Evolutionary conservation across 2,113 vertebrate genomes (phyloP).

Genomic region (Etheostoma cragini): DNA sequence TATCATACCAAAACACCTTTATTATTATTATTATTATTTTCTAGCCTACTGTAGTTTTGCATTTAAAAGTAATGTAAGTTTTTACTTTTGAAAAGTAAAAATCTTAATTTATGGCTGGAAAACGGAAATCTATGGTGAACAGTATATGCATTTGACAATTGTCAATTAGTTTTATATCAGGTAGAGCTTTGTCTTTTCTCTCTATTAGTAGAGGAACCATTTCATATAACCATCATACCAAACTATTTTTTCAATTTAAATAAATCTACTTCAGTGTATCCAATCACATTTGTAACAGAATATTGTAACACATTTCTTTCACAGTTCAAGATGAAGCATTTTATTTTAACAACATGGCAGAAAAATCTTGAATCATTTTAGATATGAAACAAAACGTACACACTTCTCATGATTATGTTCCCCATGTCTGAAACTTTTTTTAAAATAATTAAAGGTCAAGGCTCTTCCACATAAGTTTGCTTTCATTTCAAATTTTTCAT

Average conservation of each 20-base stretch:
- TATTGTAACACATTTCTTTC: conserved; percentile 31
- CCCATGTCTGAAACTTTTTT: conserved; percentile 43
- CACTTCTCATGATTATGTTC: conserved; percentile 30
- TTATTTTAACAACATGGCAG: conserved; percentile 72
- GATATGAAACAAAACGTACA: conserved; percentile 73
- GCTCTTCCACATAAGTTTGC: conserved; percentile 29
- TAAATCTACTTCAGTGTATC: not conserved
- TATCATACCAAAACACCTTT: not conserved
- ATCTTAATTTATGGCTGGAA: not conserved
- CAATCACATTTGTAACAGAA: not conserved
- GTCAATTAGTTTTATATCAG: not conserved
- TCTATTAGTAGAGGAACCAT: not conserved
- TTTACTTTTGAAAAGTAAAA: not conserved
- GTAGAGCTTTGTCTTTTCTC: no score
- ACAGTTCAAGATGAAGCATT: conserved; percentile 64
- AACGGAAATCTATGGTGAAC: not conserved
- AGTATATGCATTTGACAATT: not conserved
- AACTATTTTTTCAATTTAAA: not conserved
- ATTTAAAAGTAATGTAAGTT: not conserved
- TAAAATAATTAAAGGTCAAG: conserved; percentile 48
- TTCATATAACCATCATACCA: not conserved
- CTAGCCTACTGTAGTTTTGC: not conserved
- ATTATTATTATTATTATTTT: no score
- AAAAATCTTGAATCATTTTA: conserved; percentile 58
- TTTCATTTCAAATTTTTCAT: conserved; percentile 49